Evolutionary conservation across 2,797 vertebrate species (phyloP).

Genomic region (Notoglanidium macrostoma): DNA sequence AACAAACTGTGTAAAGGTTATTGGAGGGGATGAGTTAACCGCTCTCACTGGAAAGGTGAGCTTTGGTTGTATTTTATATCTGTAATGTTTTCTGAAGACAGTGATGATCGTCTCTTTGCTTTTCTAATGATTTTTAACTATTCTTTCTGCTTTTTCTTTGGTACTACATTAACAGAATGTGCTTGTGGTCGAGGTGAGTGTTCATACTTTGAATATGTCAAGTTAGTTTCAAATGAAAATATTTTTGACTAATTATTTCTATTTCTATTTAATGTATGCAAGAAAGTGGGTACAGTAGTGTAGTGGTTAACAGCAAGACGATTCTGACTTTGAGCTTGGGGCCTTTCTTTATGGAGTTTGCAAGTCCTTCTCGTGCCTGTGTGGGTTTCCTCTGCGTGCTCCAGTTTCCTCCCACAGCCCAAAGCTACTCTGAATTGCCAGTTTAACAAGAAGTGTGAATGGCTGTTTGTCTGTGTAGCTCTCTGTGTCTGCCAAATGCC

Average conservation of each 20-base stretch:
- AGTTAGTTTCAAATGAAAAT: neutral
- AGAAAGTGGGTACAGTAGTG: neutral
- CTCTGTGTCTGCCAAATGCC: no score
- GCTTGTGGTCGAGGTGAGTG: conserved; percentile 85
- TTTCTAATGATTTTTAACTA: neutral
- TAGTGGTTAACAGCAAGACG: no score
- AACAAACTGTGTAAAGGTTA: conserved; percentile 76
- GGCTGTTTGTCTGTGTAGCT: no score
- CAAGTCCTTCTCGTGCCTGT: no score
- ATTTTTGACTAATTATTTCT: neutral
- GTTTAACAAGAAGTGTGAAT: no score
- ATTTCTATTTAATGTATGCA: neutral
- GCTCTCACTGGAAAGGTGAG: conserved; percentile 77
- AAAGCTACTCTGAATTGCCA: no score
- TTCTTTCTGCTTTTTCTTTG: neutral
- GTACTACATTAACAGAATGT: conserved; percentile 75
- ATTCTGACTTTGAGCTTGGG: no score
- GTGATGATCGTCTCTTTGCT: neutral
- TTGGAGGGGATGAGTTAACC: conserved; percentile 80
- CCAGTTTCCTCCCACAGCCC: no score
- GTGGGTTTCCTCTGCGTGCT: no score
- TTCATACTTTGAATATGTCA: neutral
- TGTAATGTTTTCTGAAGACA: neutral
- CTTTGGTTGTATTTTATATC: conserved; percentile 16
- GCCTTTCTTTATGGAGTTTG: no score